Conservation (phyloP, 2,888 invertebrate genomes). For the Parthenolecanium corni region DNA sequence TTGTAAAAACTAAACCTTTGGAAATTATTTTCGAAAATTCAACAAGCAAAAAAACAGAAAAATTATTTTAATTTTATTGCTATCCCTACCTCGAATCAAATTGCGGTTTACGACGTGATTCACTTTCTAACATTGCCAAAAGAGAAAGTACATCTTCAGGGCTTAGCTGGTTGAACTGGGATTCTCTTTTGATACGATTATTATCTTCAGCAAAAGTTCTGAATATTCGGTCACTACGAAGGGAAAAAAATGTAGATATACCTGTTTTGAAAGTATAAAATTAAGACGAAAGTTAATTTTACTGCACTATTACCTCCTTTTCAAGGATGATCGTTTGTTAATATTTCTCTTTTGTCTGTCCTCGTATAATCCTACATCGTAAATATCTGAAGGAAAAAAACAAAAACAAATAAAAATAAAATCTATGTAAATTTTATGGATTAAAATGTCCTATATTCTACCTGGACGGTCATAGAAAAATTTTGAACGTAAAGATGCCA, state of each 20-base stretch:
- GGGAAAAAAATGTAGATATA: neutral
- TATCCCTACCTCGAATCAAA: conserved; percentile 1
- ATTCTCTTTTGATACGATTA: conserved; percentile 19
- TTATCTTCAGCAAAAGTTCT: conserved; percentile 9
- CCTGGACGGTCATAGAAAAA: conserved; percentile 5
- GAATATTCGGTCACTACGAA: conserved; percentile 16
- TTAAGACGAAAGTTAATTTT: neutral
- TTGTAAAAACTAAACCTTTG: too few relatives aligned
- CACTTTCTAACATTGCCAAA: conserved; percentile 21
- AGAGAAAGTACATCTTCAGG: conserved; percentile 24
- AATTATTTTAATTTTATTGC: neutral
- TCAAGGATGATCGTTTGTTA: conserved; percentile 5
- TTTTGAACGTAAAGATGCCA: conserved; percentile 1
- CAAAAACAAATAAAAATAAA: too few relatives aligned
- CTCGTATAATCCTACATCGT: conserved; percentile 14
- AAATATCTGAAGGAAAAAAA: conserved; percentile 19
- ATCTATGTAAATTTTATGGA: too few relatives aligned
- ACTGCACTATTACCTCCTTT: conserved; percentile 14
- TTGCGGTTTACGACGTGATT: conserved; percentile 14
- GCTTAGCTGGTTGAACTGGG: conserved; percentile 13
- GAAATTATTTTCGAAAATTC: too few relatives aligned
- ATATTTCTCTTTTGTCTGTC: conserved; percentile 19
- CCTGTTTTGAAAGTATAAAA: neutral
- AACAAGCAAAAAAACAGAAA: neutral
- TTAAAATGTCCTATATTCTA: too few relatives aligned